A percentile compares a stretch with the other conserved stretches of the same genome.
These are phyloP conservation scores for Diloba caeruleocephala DNA, from an alignment of 2,888 invertebrate species.

Conservation along the genomic window DNA sequence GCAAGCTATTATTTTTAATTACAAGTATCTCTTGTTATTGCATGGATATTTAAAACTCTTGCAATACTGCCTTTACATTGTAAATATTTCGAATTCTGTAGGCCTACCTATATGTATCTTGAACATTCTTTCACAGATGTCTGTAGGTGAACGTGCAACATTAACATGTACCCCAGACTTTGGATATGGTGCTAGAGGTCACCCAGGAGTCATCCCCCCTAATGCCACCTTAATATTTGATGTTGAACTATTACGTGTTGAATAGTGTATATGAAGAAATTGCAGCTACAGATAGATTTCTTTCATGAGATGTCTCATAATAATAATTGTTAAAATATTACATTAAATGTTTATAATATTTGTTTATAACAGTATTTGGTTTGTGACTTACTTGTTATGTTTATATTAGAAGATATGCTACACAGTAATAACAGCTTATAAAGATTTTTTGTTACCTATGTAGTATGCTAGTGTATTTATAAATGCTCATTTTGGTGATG, in stretches of 20 bases:
- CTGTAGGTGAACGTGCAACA: conserved; percentile 97
- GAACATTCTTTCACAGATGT: conserved; percentile 91
- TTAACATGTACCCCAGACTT: conserved; percentile 98
- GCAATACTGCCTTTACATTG: no score
- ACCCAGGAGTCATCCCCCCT: conserved; percentile 98
- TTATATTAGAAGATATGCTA: conserved; percentile 14
- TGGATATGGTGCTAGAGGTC: conserved; percentile 97
- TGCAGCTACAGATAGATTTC: conserved; percentile 14
- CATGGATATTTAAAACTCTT: no score
- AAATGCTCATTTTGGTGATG: conserved; percentile 2
- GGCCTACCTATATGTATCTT: neutral
- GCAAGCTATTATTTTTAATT: neutral
- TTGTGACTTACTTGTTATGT: conserved; percentile 51
- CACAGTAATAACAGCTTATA: conserved; percentile 36
- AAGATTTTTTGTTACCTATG: conserved; percentile 6
- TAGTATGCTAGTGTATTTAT: conserved; percentile 39
- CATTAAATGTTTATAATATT: conserved; percentile 44
- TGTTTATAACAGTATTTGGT: conserved; percentile 53
- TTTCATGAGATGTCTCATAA: conserved; percentile 19
- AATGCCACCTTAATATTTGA: conserved; percentile 98
- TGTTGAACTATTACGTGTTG: conserved; percentile 97
- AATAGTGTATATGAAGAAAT: conserved; percentile 80
- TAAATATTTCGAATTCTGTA: no score
- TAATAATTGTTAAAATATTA: conserved; percentile 37
- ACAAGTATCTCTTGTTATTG: no score